Base-by-base conservation (phyloP, 2,888 invertebrate genomes). In the Cerceris ruficornis region DNA sequence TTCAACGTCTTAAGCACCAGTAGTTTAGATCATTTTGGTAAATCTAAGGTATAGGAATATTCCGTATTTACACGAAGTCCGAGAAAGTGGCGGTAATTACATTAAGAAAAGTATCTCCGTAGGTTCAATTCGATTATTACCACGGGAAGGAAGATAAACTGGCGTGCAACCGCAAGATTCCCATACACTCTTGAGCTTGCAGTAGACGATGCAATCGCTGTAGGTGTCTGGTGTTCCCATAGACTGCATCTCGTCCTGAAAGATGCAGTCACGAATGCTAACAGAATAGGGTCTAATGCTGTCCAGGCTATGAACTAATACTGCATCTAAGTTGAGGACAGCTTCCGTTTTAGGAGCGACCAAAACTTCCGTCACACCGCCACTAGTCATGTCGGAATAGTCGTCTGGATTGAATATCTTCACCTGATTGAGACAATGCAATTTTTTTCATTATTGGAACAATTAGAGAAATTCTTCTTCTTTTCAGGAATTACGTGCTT, bases 81-180 rank as follows among this genome's bases (percentile, higher is more conserved):
- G 4, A 28, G 28, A 28, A 28, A 28, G 4, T 28, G 28, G 28
- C 28, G 4, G 28, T 28, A 28, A 28, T 28, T 28, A 28, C 4
- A 2, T 28, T 28, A 28, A 4, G 28, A 46, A 46, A 46, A 4
- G 6, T 46, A 46, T 11, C 6, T 46, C 2, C 46, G 2, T 6
- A 8, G 6, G 8, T 46, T 46, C 52, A n/a, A n/a, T n/a, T 52
- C 52, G 75, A 41, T 67, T 39, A 62, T 73, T 61, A 86, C 89
- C 81, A 0, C 86, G 84, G n/a, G 82, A 85, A 0, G 95, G 94
- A 66, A 93, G 87, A 86, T 92, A 94, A 87, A 94, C 95, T 0
- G 95, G 95, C 8, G 93, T 91, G 80, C 95, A 95, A 46, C 93
- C 93, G 86, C 95, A 95, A 0, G 94, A 89, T 0, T 93, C 92